Evolutionary conservation across 1,140 invertebrate species (phyloP).

Genomic region (Platorchestia sp.): DNA sequence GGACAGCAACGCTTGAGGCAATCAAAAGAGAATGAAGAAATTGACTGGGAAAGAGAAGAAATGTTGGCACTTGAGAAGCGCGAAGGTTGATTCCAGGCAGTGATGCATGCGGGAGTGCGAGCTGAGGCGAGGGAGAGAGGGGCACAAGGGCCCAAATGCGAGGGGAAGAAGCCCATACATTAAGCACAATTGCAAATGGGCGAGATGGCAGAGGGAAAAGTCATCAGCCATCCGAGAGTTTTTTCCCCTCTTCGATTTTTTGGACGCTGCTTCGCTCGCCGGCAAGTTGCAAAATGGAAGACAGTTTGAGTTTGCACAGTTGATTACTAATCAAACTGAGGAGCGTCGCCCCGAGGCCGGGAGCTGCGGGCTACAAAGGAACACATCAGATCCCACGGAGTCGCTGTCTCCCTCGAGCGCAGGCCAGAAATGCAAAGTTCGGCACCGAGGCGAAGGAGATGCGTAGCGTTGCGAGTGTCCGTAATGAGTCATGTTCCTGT

Average conservation of each 20-base stretch:
- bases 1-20: neutral
- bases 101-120: neutral
- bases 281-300: slow-evolving; percentile 44
- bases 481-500: neutral
- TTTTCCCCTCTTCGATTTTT: slow-evolving; percentile 18
- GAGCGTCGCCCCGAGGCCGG: neutral
- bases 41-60: neutral
- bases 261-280: neutral
- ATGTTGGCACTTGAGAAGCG: neutral
- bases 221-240: slow-evolving; percentile 34
- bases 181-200: slow-evolving; percentile 35
- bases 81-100: neutral
- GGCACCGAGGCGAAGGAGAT: neutral
- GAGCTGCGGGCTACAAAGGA: neutral
- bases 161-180: slow-evolving; percentile 22
- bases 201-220: slow-evolving; percentile 11
- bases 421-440: neutral
- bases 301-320: slow-evolving; percentile 47
- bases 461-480: neutral
- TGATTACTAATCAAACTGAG: slow-evolving; percentile 44
- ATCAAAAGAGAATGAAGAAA: neutral
- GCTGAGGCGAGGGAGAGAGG: neutral
- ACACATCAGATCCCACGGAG: neutral
- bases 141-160: neutral
- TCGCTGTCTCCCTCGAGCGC: neutral